Conservation (phyloP, 2,797 vertebrate genomes). For the Coracias cyanogaster region DNA sequence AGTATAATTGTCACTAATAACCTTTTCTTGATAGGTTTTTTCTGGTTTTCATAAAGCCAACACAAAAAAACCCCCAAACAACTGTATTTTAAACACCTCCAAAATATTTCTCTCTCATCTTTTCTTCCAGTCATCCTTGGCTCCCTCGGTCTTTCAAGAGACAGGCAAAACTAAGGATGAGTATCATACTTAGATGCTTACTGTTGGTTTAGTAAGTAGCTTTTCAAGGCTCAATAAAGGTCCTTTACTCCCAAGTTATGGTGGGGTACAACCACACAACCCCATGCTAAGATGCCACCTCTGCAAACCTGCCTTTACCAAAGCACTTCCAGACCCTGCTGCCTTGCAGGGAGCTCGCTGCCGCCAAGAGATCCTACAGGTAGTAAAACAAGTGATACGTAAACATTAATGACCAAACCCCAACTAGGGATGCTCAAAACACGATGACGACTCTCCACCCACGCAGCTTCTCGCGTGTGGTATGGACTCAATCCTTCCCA, state of each 20-base stretch:
- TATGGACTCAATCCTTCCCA: background rate
- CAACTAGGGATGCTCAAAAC: constrained; percentile 34
- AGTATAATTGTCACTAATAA: constrained; percentile 71
- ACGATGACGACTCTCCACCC: background rate
- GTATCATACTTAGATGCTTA: background rate
- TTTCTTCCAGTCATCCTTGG: background rate
- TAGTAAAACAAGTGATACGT: background rate
- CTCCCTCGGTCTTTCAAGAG: background rate
- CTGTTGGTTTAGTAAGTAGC: background rate
- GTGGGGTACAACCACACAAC: background rate
- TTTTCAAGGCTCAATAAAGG: background rate
- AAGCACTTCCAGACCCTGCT: background rate
- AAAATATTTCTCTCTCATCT: background rate
- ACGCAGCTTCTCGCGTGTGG: background rate
- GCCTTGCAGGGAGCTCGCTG: background rate
- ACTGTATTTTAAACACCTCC: constrained; percentile 13
- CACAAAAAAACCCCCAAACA: background rate
- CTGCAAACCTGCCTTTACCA: background rate
- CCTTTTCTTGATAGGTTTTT: constrained; percentile 49
- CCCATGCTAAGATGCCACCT: background rate
- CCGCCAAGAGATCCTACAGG: background rate
- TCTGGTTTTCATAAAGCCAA: constrained; percentile 33
- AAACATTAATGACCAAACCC: constrained; percentile 1
- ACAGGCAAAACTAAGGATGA: background rate
- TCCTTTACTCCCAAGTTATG: background rate